phyloP scores from a whole-genome alignment of 2,888 invertebrate species.

The Melinaea marsaeus region DNA sequence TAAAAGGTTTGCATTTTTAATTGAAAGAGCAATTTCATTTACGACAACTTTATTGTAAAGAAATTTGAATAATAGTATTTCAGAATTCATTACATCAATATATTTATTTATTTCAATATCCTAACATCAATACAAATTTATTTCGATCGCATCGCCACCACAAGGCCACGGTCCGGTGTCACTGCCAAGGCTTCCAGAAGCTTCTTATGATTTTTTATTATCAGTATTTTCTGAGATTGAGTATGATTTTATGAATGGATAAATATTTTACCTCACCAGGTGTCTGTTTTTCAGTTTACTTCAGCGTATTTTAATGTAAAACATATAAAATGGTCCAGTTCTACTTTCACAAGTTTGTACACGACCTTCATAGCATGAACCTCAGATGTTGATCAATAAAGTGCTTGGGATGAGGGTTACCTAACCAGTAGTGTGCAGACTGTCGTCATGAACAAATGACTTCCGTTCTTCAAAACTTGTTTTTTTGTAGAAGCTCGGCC shows the following conservation, averaged over 20 bases:
- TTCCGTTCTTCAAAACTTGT: not conserved
- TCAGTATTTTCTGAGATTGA: constrained; percentile 18
- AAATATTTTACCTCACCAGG: not conserved
- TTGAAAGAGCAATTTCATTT: not conserved
- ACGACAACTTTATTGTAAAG: too few relatives aligned
- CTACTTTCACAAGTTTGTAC: not conserved
- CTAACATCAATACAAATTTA: constrained; percentile 32
- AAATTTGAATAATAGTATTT: not conserved
- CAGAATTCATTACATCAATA: not conserved
- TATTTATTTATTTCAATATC: not conserved
- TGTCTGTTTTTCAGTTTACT: not conserved
- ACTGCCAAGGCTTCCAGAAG: constrained; percentile 57
- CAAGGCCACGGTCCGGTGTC: constrained; percentile 46
- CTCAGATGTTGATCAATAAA: not conserved
- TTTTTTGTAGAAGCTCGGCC: too few relatives aligned
- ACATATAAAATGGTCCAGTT: not conserved
- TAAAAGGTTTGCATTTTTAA: not conserved
- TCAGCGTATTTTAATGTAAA: not conserved
- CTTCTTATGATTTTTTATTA: constrained; percentile 33
- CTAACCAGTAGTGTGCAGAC: constrained; percentile 5
- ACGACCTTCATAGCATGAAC: not conserved
- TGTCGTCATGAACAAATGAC: not conserved
- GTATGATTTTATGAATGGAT: not conserved
- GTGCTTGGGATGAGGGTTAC: constrained; percentile 6
- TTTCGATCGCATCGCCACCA: constrained; percentile 38